Evolutionary conservation across 1,140 invertebrate genomes (phyloP), one percentile per base, ranked within the genome.

Genomic region (Meloidogyne floridensis): DNA sequence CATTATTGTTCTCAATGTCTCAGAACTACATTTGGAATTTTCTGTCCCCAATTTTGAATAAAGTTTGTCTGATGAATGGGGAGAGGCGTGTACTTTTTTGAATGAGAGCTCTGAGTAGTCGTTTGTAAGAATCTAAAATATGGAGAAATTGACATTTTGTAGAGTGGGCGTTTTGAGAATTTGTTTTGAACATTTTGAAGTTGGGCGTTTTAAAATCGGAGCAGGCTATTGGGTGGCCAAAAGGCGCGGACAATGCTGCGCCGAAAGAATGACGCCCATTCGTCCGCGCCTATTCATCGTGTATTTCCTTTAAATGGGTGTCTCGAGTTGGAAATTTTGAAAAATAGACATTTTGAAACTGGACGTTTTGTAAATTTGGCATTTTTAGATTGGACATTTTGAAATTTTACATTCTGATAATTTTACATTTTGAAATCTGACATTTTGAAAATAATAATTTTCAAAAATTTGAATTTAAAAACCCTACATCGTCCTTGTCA

Each of bases 21-120:
- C 85, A 53, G 80, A 83, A 47, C 81, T 85, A 75, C 85, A 86
- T 71, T 86, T 86, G 20, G 87, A 74, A 72, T 88, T 85, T 11
- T 83, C 85, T 10, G 86, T 79, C 18, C 65, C 77, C 15, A 43
- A 18, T 83, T 76, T 56, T 78, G 15, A 65, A 83, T 56, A 71
- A 51, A 75, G 83, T 65, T 65, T 65, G 18, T 83, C 80, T 7
- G 83, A 42, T 32, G 74, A 82, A 84, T 65, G n/a, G 42, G 82
- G 13, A 71, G 84, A 54, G 47, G n/a, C 42, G 43, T 85, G 81
- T 9, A 54, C 75, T 75, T 84, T 65, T 80, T 78, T 51, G 77
- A 88, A 86, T 4, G 87, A 86, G 20, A 80, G 72, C 15, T 86
- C 85, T 10, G 87, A 88, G 70, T 86, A 86, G 80, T 86, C 85